phyloP scores from a whole-genome alignment of 2,797 vertebrate species.

The Microchirus variegatus region DNA sequence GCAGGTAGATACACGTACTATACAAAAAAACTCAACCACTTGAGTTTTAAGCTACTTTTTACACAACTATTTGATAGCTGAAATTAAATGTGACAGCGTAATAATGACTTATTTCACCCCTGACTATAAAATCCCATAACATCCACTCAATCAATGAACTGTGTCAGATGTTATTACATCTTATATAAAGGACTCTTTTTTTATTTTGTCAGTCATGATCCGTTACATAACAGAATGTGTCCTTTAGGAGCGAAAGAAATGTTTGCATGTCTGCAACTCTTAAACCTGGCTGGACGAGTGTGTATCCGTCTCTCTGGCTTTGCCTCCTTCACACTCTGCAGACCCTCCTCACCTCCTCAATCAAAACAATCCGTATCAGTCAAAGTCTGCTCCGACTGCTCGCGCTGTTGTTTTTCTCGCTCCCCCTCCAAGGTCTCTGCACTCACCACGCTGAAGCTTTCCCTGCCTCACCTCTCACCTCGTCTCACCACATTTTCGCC shows the following conservation, averaged over 20 bases:
- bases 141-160: neutral
- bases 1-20: too few relatives aligned
- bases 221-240: neutral
- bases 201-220: constrained; percentile 6
- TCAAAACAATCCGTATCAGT: too few relatives aligned
- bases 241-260: neutral
- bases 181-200: neutral
- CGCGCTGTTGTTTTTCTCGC: constrained; percentile 36
- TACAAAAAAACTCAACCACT: too few relatives aligned
- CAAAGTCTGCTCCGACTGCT: neutral
- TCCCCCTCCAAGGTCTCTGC: constrained; percentile 34
- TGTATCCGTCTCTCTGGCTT: constrained; percentile 36
- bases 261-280: neutral
- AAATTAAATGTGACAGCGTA: neutral
- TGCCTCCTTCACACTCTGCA: constrained; percentile 45
- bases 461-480: constrained; percentile 62
- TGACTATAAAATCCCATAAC: neutral
- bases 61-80: neutral
- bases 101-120: neutral
- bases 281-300: neutral
- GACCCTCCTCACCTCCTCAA: constrained; percentile 34
- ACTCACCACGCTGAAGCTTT: constrained; percentile 40
- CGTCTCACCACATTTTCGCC: constrained; percentile 48
- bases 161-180: neutral
- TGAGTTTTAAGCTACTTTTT: neutral